Conservation (phyloP, 2,113 vertebrate genomes). For the Pipra filicauda region DNA sequence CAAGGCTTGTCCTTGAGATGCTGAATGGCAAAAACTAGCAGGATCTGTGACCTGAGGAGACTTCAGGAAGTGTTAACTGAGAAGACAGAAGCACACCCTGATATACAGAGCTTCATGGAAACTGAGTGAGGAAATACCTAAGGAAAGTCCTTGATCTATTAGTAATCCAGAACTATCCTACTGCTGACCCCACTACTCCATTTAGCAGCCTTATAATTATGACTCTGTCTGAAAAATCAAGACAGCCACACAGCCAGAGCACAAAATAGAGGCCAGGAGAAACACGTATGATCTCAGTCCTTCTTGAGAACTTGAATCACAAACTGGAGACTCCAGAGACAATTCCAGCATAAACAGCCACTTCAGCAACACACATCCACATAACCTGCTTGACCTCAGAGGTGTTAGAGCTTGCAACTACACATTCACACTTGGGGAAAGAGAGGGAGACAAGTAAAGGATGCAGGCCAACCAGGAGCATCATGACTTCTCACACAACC, state of each 20-base stretch:
- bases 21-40: not conserved
- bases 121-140: not conserved
- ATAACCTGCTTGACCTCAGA: not conserved
- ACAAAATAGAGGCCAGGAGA: not conserved
- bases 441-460: not conserved
- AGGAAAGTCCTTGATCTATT: not conserved
- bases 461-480: not conserved
- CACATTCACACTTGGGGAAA: not conserved
- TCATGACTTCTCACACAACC: rapidly evolving
- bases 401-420: not conserved
- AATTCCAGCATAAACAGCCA: not conserved
- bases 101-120: not conserved
- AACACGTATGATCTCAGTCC: not conserved
- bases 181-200: not conserved
- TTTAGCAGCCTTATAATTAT: not conserved
- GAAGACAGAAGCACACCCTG: not conserved
- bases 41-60: not conserved
- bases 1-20: not conserved
- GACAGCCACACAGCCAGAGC: not conserved
- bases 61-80: not conserved
- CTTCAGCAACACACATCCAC: not conserved
- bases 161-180: not conserved
- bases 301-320: not conserved
- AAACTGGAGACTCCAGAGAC: not conserved
- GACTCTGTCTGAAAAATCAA: not conserved